Evolutionary conservation across 1,140 invertebrate genomes (phyloP).

Genomic region (Notospermus geniculatus): DNA sequence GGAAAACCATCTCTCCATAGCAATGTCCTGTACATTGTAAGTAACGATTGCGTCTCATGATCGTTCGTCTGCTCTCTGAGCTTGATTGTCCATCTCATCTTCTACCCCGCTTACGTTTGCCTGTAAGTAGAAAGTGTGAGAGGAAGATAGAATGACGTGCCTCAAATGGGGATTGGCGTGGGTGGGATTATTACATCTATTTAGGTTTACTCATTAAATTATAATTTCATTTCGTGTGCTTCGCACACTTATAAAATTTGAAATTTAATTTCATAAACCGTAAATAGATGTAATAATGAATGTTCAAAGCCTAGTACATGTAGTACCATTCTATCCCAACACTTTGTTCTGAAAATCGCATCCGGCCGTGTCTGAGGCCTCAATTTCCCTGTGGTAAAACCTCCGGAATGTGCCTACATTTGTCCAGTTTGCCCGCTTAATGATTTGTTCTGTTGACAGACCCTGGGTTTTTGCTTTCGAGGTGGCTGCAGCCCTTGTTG

Average conservation of each 20-base stretch:
- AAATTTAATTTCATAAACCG: conserved; percentile 19
- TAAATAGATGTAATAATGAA: conserved; percentile 23
- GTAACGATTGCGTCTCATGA: too few species aligned
- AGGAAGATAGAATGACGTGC: too few species aligned
- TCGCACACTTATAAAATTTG: conserved; percentile 19
- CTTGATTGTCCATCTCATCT: too few species aligned
- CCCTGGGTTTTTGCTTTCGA: conserved; percentile 1
- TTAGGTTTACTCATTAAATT: conserved; percentile 18
- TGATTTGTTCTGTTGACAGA: conserved; percentile 3
- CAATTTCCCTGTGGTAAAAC: conserved; percentile 10
- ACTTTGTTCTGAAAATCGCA: neutral
- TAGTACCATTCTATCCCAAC: too few species aligned
- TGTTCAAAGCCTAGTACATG: conserved; percentile 15
- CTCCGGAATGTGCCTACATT: conserved; percentile 11
- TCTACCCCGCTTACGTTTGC: too few species aligned
- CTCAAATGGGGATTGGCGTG: neutral
- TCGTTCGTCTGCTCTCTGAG: too few species aligned
- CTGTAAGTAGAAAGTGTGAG: too few species aligned
- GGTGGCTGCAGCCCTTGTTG: neutral
- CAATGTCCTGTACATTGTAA: too few species aligned
- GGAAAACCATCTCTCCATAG: too few species aligned
- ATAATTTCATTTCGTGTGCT: conserved; percentile 18
- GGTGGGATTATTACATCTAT: conserved; percentile 9
- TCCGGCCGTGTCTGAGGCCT: neutral
- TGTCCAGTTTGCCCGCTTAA: conserved; percentile 13